phyloP scores from a whole-genome alignment of 2,888 invertebrate species.

The Beris chalybata region DNA sequence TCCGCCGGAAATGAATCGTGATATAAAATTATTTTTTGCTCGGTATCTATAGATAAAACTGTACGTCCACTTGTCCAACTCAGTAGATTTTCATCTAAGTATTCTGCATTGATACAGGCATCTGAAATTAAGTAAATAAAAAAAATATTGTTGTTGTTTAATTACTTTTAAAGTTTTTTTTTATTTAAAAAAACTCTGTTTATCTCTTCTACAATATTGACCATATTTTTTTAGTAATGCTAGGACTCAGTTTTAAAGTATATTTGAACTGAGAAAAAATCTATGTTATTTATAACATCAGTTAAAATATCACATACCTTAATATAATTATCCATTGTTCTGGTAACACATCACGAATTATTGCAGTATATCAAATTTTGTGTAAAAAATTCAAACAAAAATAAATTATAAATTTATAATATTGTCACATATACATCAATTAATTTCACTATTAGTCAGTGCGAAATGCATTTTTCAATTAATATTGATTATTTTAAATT shows the following conservation, averaged over 20 bases:
- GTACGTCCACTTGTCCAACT: conserved; percentile 33
- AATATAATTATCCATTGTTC: too few species aligned
- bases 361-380: too few species aligned
- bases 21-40: conserved; percentile 31
- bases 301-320: too few species aligned
- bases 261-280: background rate
- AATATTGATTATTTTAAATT: too few species aligned
- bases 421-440: too few species aligned
- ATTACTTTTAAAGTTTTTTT: background rate
- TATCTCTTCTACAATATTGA: background rate
- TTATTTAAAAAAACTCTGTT: background rate
- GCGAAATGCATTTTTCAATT: too few species aligned
- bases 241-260: background rate
- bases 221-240: background rate
- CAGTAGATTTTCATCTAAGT: conserved; percentile 34
- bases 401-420: too few species aligned
- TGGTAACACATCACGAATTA: too few species aligned
- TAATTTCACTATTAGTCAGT: too few species aligned
- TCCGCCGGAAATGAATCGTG: conserved; percentile 11
- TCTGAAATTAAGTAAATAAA: conserved; percentile 32
- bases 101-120: conserved; percentile 25
- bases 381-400: too few species aligned
- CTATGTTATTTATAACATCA: background rate
- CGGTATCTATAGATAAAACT: conserved; percentile 23
- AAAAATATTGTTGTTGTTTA: conserved; percentile 15